These are phyloP conservation scores for Hyalella azteca DNA, from an alignment of 2,888 invertebrate species.

Conservation along the genomic window DNA sequence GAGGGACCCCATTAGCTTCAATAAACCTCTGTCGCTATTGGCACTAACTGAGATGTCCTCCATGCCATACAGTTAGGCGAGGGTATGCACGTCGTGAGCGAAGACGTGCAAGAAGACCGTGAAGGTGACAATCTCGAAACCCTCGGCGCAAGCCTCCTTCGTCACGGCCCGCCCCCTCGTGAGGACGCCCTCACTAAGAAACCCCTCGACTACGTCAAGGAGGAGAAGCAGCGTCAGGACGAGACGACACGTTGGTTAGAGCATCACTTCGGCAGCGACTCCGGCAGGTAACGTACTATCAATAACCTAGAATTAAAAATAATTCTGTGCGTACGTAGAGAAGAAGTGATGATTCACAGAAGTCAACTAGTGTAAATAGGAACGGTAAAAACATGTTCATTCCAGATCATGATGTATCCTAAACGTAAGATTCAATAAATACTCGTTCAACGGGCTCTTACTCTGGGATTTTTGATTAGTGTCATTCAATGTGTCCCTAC, in stretches of 20 bases:
- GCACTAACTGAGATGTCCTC: not conserved
- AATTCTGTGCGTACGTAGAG: not conserved
- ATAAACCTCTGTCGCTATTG: not conserved
- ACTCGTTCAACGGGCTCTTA: too few relatives aligned
- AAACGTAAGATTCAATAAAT: too few relatives aligned
- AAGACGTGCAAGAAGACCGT: slow-evolving; percentile 76
- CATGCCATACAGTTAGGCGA: slow-evolving; percentile 46
- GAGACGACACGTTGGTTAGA: slow-evolving; percentile 92
- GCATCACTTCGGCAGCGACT: slow-evolving; percentile 76
- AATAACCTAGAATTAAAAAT: not conserved
- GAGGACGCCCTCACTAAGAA: slow-evolving; percentile 82
- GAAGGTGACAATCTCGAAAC: slow-evolving; percentile 71
- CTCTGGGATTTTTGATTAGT: too few relatives aligned
- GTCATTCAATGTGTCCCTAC: too few relatives aligned
- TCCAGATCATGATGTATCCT: too few relatives aligned
- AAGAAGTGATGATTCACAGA: too few relatives aligned
- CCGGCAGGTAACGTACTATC: slow-evolving; percentile 71
- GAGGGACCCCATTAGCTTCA: too few relatives aligned
- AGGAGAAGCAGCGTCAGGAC: slow-evolving; percentile 85
- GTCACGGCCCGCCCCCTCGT: slow-evolving; percentile 68
- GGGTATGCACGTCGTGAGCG: slow-evolving; percentile 58
- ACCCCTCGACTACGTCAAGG: slow-evolving; percentile 83
- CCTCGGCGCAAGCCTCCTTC: slow-evolving; percentile 47
- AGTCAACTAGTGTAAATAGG: too few relatives aligned
- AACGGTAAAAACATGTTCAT: too few relatives aligned